phyloP scores from a whole-genome alignment of 2,888 invertebrate species.

The Himalopsyche japonica region DNA sequence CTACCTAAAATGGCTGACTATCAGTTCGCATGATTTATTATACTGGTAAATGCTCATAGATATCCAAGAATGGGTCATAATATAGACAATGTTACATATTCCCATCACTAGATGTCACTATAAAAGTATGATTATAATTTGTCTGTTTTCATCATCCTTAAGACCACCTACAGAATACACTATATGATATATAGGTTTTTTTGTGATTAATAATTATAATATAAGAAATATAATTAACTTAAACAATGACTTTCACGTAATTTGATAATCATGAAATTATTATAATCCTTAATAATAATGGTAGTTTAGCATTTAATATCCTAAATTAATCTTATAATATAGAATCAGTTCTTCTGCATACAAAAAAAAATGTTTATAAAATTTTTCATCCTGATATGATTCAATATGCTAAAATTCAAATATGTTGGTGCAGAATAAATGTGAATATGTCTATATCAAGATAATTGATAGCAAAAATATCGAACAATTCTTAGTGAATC shows the following conservation, averaged over 20 bases:
- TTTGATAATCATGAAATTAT: neutral
- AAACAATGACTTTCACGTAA: neutral
- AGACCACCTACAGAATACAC: too few species aligned
- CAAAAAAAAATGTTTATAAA: neutral
- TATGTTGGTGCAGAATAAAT: too few species aligned
- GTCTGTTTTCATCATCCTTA: too few species aligned
- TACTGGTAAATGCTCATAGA: neutral
- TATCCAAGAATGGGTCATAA: neutral
- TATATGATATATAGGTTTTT: too few species aligned
- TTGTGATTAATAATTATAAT: too few species aligned
- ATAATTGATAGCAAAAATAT: too few species aligned
- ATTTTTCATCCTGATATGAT: neutral
- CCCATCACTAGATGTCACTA: too few species aligned
- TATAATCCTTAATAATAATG: neutral
- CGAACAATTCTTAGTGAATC: too few species aligned
- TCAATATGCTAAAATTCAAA: neutral
- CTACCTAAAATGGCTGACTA: neutral
- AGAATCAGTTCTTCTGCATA: neutral
- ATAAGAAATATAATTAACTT: neutral
- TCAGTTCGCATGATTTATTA: neutral
- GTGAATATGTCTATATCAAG: too few species aligned
- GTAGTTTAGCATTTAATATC: neutral
- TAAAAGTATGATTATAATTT: too few species aligned
- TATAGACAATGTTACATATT: too few species aligned
- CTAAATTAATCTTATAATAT: neutral